Conservation (phyloP, 2,113 vertebrate genomes). For the Oncorhynchus masou region DNA sequence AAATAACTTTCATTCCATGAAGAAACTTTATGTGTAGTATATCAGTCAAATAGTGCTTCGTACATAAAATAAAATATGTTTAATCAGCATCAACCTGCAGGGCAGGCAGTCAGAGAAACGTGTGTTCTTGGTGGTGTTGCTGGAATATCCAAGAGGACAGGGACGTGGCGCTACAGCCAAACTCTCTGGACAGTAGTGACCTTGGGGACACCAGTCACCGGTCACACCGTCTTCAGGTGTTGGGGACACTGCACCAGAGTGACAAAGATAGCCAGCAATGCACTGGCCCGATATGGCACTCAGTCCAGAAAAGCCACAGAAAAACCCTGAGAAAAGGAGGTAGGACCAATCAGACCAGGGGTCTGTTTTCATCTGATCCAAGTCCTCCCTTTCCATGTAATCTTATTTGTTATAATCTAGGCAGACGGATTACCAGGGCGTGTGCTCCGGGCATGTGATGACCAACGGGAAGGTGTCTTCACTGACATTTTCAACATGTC, state of each 20-base stretch:
- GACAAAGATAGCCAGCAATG: constrained; percentile 77
- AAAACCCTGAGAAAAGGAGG: constrained; percentile 67
- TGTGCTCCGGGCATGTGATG: no score
- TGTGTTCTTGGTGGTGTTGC: constrained; percentile 72
- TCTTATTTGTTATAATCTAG: no score
- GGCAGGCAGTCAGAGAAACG: constrained; percentile 72
- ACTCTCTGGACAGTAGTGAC: constrained; percentile 79
- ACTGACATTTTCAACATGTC: no score
- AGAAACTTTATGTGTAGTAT: no score
- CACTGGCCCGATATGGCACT: constrained; percentile 71
- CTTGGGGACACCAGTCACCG: constrained; percentile 75
- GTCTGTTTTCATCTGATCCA: neutral
- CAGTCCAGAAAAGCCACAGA: constrained; percentile 73
- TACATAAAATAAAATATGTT: neutral
- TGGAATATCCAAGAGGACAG: constrained; percentile 78
- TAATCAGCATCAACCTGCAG: constrained; percentile 69
- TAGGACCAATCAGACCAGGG: neutral
- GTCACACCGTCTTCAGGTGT: constrained; percentile 66
- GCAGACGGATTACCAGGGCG: no score
- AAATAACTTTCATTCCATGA: no score
- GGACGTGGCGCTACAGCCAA: constrained; percentile 66
- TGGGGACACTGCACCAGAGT: constrained; percentile 63
- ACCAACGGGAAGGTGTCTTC: no score
- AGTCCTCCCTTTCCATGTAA: no score
- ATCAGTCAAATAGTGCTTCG: no score